Base-by-base conservation (phyloP, 92 coral and sea anemone species). In the Actinernus sp. region DNA sequence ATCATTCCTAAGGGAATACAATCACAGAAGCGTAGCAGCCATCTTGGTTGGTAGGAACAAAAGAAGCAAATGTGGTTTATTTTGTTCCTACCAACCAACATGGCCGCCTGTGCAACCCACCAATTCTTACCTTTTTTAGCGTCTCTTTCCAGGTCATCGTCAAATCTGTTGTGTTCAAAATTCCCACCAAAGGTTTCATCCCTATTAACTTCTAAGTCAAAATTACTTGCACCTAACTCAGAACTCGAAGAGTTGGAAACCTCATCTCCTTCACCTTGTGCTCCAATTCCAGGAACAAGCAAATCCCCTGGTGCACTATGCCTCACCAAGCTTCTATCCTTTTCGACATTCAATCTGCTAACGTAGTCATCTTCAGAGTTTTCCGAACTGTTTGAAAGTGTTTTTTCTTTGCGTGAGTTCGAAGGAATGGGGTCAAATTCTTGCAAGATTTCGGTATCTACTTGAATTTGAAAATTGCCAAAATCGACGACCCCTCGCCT, bases 351-450 rank as follows among this genome's bases (percentile, higher is more conserved):
- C 23, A 52, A 37, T 5, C 29, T 27, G 20, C 26, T 55, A 23
- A 6, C 21, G 14, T 5, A 23, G 27, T 55, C 17, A 20, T 27
- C 16, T 43, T 13, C 47, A 41, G 27, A 24, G 63, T 22, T 57
- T 43, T 45, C 32, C 8, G 65, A 28, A 11, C 18, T 31, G 2
- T 12, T 23, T 4, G 10, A 8, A 4, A 45, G 52, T 23, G 10
- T 45, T 45, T 19, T 39, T 23, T 29, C 66, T 28, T 31, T 11
- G n/a, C 46, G 31, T 31, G 73, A n/a, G 4, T 22, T 31, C 14
- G 59, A 45, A 6, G 83, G 59, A 51, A 90, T 70, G 3, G 97
- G 97, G 54, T 86, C 97, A 39, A 90, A 90, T 51, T 90, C 86
- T 65, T 63, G 55, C 21, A 86, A 56, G 53, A 65, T 49, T 24